Evolutionary conservation across 2,113 vertebrate species (phyloP).

Genomic region (Corydoras sp.): DNA sequence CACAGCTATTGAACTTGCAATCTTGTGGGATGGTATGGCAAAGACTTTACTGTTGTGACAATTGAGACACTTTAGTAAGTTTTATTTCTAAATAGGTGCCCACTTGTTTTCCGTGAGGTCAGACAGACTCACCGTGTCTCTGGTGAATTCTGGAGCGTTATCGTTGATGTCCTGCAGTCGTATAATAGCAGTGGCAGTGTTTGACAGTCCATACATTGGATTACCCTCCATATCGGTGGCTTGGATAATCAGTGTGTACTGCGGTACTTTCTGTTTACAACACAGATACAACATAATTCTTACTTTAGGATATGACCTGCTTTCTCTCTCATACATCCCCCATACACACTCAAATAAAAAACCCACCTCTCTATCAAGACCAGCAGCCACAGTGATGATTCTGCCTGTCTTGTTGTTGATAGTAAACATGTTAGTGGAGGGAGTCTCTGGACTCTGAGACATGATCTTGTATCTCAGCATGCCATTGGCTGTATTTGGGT

Average conservation of each 20-base stretch:
- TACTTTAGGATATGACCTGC: too few relatives aligned
- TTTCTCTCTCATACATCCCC: too few relatives aligned
- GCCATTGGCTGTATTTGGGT: conserved; percentile 85
- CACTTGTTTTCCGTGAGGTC: too few relatives aligned
- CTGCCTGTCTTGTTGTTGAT: conserved; percentile 96
- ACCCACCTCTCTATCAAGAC: conserved; percentile 88
- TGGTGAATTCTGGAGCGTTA: conserved; percentile 94
- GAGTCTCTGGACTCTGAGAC: conserved; percentile 88
- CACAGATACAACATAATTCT: not conserved
- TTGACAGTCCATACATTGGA: conserved; percentile 92
- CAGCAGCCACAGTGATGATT: conserved; percentile 93
- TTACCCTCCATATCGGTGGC: conserved; percentile 98
- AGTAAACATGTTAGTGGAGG: conserved; percentile 93
- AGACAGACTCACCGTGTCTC: conserved; percentile 77
- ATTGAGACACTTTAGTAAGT: too few relatives aligned
- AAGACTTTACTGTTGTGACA: too few relatives aligned
- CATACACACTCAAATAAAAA: conserved; percentile 5
- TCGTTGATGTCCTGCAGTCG: conserved; percentile 92
- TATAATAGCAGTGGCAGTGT: conserved; percentile 93
- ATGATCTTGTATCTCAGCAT: conserved; percentile 94
- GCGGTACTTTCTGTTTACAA: conserved; percentile 85
- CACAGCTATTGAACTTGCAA: too few relatives aligned
- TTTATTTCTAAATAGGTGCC: not conserved
- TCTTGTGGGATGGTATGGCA: too few relatives aligned
- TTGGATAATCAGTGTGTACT: conserved; percentile 97